Base-by-base conservation (phyloP, 1,140 invertebrate species). In the Apocrypta bakeri region DNA sequence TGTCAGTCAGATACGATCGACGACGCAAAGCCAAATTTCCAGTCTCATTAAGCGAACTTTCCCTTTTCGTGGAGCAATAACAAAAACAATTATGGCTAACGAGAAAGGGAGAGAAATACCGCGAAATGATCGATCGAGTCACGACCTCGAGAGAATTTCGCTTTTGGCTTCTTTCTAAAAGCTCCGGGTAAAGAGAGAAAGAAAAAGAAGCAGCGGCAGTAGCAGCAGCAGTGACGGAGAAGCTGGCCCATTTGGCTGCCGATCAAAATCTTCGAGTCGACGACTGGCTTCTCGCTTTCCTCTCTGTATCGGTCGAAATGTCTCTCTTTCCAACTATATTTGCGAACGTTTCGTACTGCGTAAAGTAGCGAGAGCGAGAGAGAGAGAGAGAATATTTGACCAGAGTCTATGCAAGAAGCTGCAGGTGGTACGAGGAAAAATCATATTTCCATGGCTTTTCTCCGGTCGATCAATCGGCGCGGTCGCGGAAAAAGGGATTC, bases 401-500 rank as follows among this genome's bases (percentile, higher is more conserved):
- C n/a, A n/a, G n/a, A n/a, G 33, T 37, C 3, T 37, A 37, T 3
- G 25, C 9, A 25, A 11, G 9, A 17, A 29, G 24, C 11, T 27
- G 27, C 9, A 12, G 9, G 25, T 29, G 63, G 64, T 66, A 9
- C n/a, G 63, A n/a, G 21, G 1, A 64, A 4, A 24, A 2, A 2
- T 3, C 21, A 2, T 0, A 6, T n/a, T 56, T 56, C 56, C 31
- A 25, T 27, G 21, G 64, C n/a, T 33, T 77, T 33, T 42, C 64
- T 69, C 9, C 66, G 69, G n/a, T 86, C 79, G 69, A 87, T 86
- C 84, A 72, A 85, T 87, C 27, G 80, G 83, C 81, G 73, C 64
- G 61, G 33, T 31, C 68, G 69, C 84, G 81, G 82, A 88, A 88
- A n/a, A 90, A 87, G 87, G 85, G 85, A 88, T 90, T 89, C 86